These are phyloP conservation scores for Ptychochromis oligacanthus DNA, from an alignment of 2,113 vertebrate genomes.

Conservation along the genomic window DNA sequence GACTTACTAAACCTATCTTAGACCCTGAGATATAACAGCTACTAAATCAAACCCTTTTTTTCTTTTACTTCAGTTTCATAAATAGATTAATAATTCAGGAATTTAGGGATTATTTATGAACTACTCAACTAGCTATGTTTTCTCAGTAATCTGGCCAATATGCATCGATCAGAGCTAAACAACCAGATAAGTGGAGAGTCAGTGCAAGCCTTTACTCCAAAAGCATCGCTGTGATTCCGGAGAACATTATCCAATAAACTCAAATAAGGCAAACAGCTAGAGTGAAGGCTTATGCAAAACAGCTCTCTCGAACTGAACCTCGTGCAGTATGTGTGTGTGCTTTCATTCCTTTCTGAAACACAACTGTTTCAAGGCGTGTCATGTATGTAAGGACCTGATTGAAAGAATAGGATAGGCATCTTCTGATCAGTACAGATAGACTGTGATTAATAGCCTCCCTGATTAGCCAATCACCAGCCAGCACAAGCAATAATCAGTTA, in stretches of 20 bases:
- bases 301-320: not conserved
- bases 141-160: not conserved
- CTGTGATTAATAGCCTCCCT: conserved; percentile 78
- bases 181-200: not conserved
- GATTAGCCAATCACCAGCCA: conserved; percentile 73
- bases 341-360: not conserved
- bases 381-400: conserved; percentile 47
- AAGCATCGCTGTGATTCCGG: not conserved
- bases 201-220: not conserved
- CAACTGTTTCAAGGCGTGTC: conserved; percentile 28
- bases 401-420: conserved; percentile 64
- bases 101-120: not conserved
- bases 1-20: not conserved
- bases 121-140: not conserved
- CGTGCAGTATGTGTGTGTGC: not conserved
- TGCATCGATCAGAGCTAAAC: not conserved
- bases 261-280: not conserved
- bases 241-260: not conserved
- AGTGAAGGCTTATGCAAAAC: not conserved
- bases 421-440: conserved; percentile 72
- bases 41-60: not conserved
- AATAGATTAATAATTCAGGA: not conserved
- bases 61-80: not conserved
- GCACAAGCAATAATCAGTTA: conserved; percentile 77
- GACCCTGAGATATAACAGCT: not conserved